A percentile compares a stretch with the other conserved stretches of the same genome.
These are phyloP conservation scores for Xanthorhoe designata DNA, from an alignment of 2,888 invertebrate species.

Conservation along the genomic window DNA sequence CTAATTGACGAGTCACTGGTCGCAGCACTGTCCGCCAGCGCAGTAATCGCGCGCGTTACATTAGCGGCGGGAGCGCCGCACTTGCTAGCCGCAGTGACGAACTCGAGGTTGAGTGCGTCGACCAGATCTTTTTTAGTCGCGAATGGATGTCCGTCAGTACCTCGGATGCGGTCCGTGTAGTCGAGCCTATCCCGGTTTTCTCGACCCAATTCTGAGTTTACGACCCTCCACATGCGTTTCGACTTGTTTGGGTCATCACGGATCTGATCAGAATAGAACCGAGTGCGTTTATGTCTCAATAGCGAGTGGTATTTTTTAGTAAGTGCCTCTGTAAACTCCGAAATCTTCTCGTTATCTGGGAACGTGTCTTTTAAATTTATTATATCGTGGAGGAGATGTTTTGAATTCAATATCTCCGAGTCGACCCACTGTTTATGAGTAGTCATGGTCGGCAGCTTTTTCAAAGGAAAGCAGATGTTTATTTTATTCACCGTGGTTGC, in stretches of 20 bases:
- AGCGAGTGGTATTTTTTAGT: neutral
- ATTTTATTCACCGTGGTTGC: too few relatives aligned
- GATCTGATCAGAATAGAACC: slow-evolving; percentile 5
- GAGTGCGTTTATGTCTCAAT: slow-evolving; percentile 13
- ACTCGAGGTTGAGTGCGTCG: slow-evolving; percentile 1
- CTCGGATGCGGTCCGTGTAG: slow-evolving; percentile 4
- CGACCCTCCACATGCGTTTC: slow-evolving; percentile 21
- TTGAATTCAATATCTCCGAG: too few relatives aligned
- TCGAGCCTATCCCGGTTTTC: slow-evolving; percentile 13
- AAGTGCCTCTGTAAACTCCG: neutral
- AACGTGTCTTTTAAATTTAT: too few relatives aligned
- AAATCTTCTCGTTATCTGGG: too few relatives aligned
- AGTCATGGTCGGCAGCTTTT: too few relatives aligned
- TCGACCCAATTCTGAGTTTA: slow-evolving; percentile 18
- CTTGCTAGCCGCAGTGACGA: neutral
- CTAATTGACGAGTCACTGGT: neutral
- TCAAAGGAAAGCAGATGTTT: too few relatives aligned
- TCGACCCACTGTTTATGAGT: too few relatives aligned
- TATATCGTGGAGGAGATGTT: too few relatives aligned
- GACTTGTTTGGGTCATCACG: slow-evolving; percentile 12
- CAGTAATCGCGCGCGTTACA: neutral
- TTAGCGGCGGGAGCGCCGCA: slow-evolving; percentile 9
- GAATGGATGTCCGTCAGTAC: neutral
- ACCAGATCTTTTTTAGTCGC: neutral
- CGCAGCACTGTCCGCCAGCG: neutral